These are phyloP conservation scores for Bombyx mori DNA, from an alignment of 1,140 invertebrate species.

Conservation along the genomic window ASM3026992v2 NC_085133.1:7196001-7196500, in stretches of 20 bases:
- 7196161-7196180: slow-evolving; percentile 75
- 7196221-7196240: slow-evolving; percentile 91
- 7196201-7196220: slow-evolving; percentile 89
- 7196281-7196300: slow-evolving; percentile 15
- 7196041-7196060: too few species aligned
- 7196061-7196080: too few species aligned
- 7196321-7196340: slow-evolving; percentile 25
- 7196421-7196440: too few species aligned
- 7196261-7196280: slow-evolving; percentile 17
- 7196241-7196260: slow-evolving; percentile 64
- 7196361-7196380: slow-evolving; percentile 46
- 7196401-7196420: slow-evolving; percentile 46
- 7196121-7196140: slow-evolving; percentile 30
- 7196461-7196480: too few species aligned
- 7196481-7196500: too few species aligned
- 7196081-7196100: too few species aligned
- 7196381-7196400: slow-evolving; percentile 41
- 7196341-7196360: slow-evolving; percentile 56
- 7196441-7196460: too few species aligned
- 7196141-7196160: slow-evolving; percentile 40
- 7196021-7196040: too few species aligned
- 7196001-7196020: too few species aligned
- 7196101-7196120: too few species aligned
- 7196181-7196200: slow-evolving; percentile 90
- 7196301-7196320: slow-evolving; percentile 6